Evolutionary conservation across 2,797 vertebrate species (phyloP).

Genomic region (Scomberomorus guttatus): DNA sequence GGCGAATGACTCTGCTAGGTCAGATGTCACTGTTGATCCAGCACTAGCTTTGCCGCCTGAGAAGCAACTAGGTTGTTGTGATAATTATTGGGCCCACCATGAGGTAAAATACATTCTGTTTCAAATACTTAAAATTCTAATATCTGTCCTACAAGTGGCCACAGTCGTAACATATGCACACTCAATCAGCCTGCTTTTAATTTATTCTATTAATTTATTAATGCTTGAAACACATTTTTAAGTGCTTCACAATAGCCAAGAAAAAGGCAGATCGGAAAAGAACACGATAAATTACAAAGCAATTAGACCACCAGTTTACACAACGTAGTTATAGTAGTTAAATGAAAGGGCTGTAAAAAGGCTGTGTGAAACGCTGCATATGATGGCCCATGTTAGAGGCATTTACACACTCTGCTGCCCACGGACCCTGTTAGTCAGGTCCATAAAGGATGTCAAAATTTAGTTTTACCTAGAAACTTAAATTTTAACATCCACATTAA

Average conservation of each 20-base stretch:
- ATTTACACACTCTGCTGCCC: background rate
- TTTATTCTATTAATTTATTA: too few species aligned
- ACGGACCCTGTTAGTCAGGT: background rate
- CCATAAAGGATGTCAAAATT: background rate
- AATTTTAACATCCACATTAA: too few species aligned
- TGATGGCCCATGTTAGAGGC: background rate
- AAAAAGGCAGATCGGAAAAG: too few species aligned
- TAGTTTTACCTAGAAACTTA: too few species aligned
- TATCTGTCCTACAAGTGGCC: background rate
- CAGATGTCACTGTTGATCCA: too few species aligned
- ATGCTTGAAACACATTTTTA: background rate
- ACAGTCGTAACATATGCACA: too few species aligned
- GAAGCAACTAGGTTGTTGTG: too few species aligned
- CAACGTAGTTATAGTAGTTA: background rate
- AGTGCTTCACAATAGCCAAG: too few species aligned
- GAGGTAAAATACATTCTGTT: background rate
- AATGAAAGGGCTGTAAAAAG: background rate
- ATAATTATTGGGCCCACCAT: too few species aligned
- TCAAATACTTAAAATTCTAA: background rate
- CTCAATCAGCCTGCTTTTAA: background rate
- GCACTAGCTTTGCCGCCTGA: too few species aligned
- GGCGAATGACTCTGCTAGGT: background rate
- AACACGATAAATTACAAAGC: too few species aligned
- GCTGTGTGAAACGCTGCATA: background rate
- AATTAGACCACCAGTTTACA: background rate